Evolutionary conservation across 1,140 invertebrate genomes (phyloP), one percentile per base, ranked within the genome.

Genomic region (Macrobrachium rosenbergii): DNA sequence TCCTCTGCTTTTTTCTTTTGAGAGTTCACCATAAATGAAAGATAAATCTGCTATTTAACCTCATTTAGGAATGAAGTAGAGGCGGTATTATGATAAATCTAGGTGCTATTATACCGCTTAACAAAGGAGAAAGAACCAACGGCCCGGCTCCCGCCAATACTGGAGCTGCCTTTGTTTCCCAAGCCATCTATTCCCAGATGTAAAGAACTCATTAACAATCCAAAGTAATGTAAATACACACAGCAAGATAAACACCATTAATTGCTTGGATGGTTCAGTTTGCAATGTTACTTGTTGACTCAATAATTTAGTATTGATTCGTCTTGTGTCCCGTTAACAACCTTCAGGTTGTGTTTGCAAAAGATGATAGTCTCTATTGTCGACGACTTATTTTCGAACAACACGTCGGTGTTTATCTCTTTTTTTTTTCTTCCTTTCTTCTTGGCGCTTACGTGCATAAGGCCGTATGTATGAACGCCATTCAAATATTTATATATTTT

Each of bases 231-330:
- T 81, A 87, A 87, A 87, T 87, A 87, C 84, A 87, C 84, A 87
- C 75, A 87, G 78, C 78, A 75, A 59, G 77, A 69, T 67, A 87
- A 87, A 87, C 84, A 87, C 78, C 60, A 73, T 87, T 87, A 87
- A 87, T 87, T 87, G 84, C 84, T 87, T 80, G 84, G 84, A 87
- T 87, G 84, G 84, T 87, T 87, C 84, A 87, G 84, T 87, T 87
- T 69, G 84, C 77, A 80, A 82, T 75, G 84, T 80, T 87, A 63
- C 45, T 80, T 87, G 84, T 87, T 87, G 80, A 87, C 84, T 21
- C 78, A 60, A 87, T 87, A 82, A 80, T 87, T 81, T 87, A 81
- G 67, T 87, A 87, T 87, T 87, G 84, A 87, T 87, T 80, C 78
- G 73, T 87, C 78, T 69, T 63, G n/a, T 77, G 82, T 52, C 43